Evolutionary conservation across 2,113 vertebrate genomes (phyloP).

Genomic region (Malurus melanocephalus): DNA sequence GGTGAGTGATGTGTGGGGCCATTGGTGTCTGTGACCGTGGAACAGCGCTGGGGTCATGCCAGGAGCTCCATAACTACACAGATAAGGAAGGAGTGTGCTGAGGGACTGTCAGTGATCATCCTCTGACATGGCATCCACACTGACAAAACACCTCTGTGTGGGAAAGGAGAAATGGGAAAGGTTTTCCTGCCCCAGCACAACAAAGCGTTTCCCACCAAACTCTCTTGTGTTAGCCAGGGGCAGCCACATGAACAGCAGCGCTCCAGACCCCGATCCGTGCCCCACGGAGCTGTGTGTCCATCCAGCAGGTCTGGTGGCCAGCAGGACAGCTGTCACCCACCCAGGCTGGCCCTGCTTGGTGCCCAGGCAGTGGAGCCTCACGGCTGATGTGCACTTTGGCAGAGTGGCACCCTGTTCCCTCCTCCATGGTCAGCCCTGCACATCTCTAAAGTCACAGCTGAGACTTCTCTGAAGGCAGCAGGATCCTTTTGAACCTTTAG

Average conservation of each 20-base stretch:
- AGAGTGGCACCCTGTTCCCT: neutral
- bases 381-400: neutral
- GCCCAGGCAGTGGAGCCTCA: neutral
- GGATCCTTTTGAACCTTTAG: slow-evolving; percentile 12
- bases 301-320: neutral
- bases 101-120: neutral
- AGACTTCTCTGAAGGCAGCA: neutral
- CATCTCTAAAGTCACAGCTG: neutral
- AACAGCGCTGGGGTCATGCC: neutral
- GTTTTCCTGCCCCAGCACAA: neutral
- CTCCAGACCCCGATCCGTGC: neutral
- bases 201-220: neutral
- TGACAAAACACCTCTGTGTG: neutral
- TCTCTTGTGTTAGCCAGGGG: neutral
- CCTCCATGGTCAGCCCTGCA: neutral
- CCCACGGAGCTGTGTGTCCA: neutral
- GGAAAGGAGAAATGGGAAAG: neutral
- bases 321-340: neutral
- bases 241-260: neutral
- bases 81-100: neutral
- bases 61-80: neutral
- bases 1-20: neutral
- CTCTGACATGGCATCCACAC: neutral
- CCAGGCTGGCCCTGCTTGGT: neutral
- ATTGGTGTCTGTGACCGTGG: neutral